Evolutionary conservation across 2,797 vertebrate genomes (phyloP), one percentile per base, ranked within the genome.

Genomic region (Protosalanx chinensis): DNA sequence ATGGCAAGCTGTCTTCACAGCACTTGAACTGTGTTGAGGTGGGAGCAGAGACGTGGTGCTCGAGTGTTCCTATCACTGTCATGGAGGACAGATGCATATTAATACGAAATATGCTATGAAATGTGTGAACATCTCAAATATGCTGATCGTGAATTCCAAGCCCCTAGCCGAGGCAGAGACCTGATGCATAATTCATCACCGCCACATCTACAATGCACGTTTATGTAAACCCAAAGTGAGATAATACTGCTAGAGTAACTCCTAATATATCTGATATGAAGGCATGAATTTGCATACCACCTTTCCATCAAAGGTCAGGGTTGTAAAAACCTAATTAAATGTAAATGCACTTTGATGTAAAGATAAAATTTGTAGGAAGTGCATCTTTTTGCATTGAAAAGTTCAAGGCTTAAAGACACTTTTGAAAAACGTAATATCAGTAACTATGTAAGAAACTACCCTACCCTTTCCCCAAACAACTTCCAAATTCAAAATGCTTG

Each of bases 211-310:
- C 87, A 89, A 89, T 85, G 85, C 83, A 81, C 82, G 73, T 89
- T 91, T 90, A 88, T 90, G 88, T 91, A 90, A 91, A 90, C 86
- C 78, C 77, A 88, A 89, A 87, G 82, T 89, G 81, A 89, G 89
- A 91, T 91, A 88, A 91, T 88, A 74, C 80, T 59, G 70, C 71
- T 80, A 71, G 67, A 80, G 74, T 81, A 81, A 89, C 89, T 88
- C 87, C 77, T 90, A 90, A 91, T 89, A 89, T 79, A 84, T 77
- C 81, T 80, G 72, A 77, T 80, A 85, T 88, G 85, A 89, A 86
- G 87, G 62, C 72, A 86, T 85, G 79, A 85, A 86, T 81, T 90
- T 89, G 86, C 87, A 91, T 90, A 86, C 82, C 86, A 83, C 74
- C 68, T 13, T 62, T 81, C 85, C 83, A 85, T 88, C 86, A 88